phyloP scores from a whole-genome alignment of 2,113 vertebrate species.

The Gracilinanus agilis region DNA sequence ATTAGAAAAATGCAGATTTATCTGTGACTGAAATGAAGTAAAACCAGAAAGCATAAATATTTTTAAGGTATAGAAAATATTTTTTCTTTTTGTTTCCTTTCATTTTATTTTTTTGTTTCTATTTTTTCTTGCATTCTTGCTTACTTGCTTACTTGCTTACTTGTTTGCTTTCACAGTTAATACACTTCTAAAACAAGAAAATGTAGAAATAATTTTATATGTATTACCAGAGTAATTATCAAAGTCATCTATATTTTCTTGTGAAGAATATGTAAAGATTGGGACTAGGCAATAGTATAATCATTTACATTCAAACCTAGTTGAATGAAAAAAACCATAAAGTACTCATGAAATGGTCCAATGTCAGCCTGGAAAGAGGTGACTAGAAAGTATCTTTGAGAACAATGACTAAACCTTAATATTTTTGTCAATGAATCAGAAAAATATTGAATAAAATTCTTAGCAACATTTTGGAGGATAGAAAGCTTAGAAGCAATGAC shows the following conservation, averaged over 20 bases:
- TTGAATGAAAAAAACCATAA: background rate
- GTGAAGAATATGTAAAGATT: background rate
- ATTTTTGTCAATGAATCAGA: background rate
- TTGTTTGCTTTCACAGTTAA: background rate
- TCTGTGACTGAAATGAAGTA: background rate
- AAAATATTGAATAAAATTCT: background rate
- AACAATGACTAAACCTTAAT: background rate
- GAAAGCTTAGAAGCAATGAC: background rate
- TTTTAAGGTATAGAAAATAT: background rate
- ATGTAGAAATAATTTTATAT: background rate
- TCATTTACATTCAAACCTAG: background rate
- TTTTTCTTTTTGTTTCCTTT: background rate
- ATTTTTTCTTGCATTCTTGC: background rate
- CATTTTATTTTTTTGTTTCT: background rate
- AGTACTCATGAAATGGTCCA: background rate
- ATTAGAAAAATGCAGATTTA: background rate
- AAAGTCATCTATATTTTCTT: background rate
- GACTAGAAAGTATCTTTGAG: background rate
- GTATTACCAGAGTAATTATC: background rate
- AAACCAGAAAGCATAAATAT: background rate
- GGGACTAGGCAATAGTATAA: background rate
- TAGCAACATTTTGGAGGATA: background rate
- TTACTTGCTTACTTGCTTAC: background rate
- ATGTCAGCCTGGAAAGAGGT: background rate
- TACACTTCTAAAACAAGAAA: background rate